Evolutionary conservation across 2,888 invertebrate genomes (phyloP), one percentile per base, ranked within the genome.

Genomic region (Nomada lathburiana): DNA sequence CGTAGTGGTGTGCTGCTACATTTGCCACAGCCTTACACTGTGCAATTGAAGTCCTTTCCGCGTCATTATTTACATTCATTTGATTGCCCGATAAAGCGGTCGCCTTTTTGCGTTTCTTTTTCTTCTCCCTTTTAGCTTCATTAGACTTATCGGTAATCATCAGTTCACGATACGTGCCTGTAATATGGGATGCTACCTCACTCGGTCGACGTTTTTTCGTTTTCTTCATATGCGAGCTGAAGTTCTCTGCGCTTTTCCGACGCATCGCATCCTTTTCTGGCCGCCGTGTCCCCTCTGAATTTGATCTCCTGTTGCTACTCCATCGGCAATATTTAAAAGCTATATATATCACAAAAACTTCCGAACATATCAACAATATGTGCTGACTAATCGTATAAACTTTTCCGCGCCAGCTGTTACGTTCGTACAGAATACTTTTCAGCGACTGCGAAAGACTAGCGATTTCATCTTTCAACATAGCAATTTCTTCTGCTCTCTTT

Each of bases 401-500:
- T 86, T 95, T 95, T 47, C 95, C 95, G 67, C 95, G 94, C 96
- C 96, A 96, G 86, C 95, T 96, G 75, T 96, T 95, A 63, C 95
- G 94, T 87, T 97, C 97, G 3, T 95, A 94, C 85, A 96, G 93
- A 18, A 97, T 93, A 2, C 94, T 92, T 63, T 95, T 96, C 68
- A 97, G 94, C 0, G 96, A 95, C 16, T 94, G 92, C 0, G 96
- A 95, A 75, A 97, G 94, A 50, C 95, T 95, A 0, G 95, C 94
- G 47, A 98, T 94, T 90, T 97, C 96, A 69, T 96, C 95, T 76
- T 96, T 95, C 26, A 97, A 93, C 83, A 94, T 94, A 74, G 96
- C 93, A 94, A 97, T 96, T 89, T 98, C 98, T 82, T 98, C 97
- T 70, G 96, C 95, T 90, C 97, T 97, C 88, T 96, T 96, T 82